phyloP scores from a whole-genome alignment of 2,113 vertebrate genomes.

The Ginglymostoma cirratum region DNA sequence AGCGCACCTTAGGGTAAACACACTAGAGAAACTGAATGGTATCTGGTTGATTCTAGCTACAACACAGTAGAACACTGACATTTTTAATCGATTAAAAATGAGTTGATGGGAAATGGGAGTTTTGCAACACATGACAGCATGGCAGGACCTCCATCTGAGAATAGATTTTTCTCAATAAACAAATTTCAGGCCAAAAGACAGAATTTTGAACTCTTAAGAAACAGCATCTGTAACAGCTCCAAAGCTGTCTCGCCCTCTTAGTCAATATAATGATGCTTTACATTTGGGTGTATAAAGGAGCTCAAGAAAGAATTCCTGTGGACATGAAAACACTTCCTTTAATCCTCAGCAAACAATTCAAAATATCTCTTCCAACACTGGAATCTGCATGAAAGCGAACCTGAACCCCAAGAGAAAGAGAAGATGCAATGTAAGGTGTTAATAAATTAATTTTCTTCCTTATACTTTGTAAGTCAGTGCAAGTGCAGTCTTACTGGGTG shows the following conservation, averaged over 20 bases:
- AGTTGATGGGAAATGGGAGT: not conserved
- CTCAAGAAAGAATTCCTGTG: not conserved
- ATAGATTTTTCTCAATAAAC: not conserved
- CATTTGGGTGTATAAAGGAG: not conserved
- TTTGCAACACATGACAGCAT: not conserved
- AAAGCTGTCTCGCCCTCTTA: not conserved
- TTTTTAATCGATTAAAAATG: not conserved
- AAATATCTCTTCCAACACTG: not conserved
- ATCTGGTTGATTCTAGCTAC: not conserved
- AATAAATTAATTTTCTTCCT: constrained; percentile 15
- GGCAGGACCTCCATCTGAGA: too few species aligned
- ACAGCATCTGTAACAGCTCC: not conserved
- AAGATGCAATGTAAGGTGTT: not conserved
- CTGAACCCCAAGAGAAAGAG: not conserved
- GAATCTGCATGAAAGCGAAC: not conserved
- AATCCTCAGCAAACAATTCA: not conserved
- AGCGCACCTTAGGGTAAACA: not conserved
- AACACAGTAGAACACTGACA: not conserved
- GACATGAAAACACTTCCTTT: not conserved
- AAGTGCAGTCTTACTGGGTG: not conserved
- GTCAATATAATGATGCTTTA: not conserved
- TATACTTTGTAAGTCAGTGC: not conserved
- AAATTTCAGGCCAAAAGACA: not conserved
- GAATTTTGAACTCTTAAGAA: not conserved
- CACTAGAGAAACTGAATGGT: not conserved